phyloP scores from a whole-genome alignment of 2,113 vertebrate species.

The Campylomormyrus tamandua region DNA sequence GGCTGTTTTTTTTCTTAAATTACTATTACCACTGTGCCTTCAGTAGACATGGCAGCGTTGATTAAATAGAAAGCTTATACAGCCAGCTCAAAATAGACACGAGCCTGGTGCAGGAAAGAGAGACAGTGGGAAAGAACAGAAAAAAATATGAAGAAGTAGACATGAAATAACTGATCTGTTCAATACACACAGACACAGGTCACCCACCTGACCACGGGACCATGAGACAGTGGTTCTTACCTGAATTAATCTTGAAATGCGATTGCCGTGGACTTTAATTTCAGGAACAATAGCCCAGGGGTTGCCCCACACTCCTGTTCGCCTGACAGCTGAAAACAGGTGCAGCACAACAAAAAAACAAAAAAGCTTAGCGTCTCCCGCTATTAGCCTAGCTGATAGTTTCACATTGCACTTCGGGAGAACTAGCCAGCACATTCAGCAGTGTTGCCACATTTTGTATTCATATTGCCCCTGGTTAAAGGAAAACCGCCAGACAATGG shows the following conservation, averaged over 20 bases:
- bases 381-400: conserved; percentile 30
- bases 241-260: conserved; percentile 42
- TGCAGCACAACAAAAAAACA: conserved; percentile 29
- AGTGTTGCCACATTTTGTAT: not conserved
- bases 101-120: conserved; percentile 18
- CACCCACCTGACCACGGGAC: conserved; percentile 29
- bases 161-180: not conserved
- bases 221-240: conserved; percentile 42
- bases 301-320: not conserved
- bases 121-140: conserved; percentile 28
- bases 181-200: not conserved
- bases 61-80: conserved; percentile 42
- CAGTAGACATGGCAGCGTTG: conserved; percentile 40
- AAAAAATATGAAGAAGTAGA: not conserved
- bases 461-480: not conserved
- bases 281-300: conserved; percentile 39
- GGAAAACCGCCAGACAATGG: not conserved
- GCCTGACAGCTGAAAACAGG: conserved; percentile 20
- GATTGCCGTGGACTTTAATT: conserved; percentile 42
- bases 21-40: not conserved
- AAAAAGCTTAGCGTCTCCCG: conserved; percentile 41
- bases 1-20: not conserved
- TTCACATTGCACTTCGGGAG: not conserved
- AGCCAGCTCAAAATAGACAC: conserved; percentile 51
- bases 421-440: not conserved